Evolutionary conservation across 1,140 invertebrate genomes (phyloP).

Genomic region (Pogonomyrmex barbatus): DNA sequence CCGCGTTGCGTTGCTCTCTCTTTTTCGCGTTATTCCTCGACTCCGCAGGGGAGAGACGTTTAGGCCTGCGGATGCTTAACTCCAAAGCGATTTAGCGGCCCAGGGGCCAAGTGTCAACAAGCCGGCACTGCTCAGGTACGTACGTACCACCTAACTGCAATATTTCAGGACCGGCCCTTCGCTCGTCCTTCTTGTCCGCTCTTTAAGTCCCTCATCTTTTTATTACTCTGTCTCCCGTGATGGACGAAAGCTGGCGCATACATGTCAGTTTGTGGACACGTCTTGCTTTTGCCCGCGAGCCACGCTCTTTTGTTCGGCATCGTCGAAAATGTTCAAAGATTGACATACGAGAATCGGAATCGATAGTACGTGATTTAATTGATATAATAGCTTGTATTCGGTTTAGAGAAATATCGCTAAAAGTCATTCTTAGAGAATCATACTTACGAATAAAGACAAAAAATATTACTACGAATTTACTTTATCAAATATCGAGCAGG

Average conservation of each 20-base stretch:
- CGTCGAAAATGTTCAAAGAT: not conserved
- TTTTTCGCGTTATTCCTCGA: conserved; percentile 69
- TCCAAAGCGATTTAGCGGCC: conserved; percentile 79
- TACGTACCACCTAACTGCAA: conserved; percentile 65
- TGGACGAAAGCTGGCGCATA: conserved; percentile 3
- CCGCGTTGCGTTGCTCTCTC: conserved; percentile 47
- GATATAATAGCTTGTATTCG: not conserved
- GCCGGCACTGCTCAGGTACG: conserved; percentile 75
- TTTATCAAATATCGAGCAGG: not conserved
- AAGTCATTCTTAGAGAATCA: not conserved
- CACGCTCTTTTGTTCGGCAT: conserved; percentile 3
- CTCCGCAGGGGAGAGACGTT: conserved; percentile 79
- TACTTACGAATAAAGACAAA: not conserved
- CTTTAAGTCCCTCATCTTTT: conserved; percentile 58
- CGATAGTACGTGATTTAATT: not conserved
- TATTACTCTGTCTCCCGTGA: conserved; percentile 53
- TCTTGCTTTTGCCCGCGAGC: conserved; percentile 8
- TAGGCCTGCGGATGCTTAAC: conserved; percentile 77
- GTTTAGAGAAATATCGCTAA: not conserved
- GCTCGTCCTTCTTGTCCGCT: conserved; percentile 5
- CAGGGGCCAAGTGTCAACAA: conserved; percentile 81
- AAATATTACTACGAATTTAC: not conserved
- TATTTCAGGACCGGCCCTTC: conserved; percentile 32
- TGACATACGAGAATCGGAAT: not conserved
- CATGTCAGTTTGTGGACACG: conserved; percentile 28